Base-by-base conservation (phyloP, 2,797 vertebrate species). In the Sebastes kiyomatsui region DNA sequence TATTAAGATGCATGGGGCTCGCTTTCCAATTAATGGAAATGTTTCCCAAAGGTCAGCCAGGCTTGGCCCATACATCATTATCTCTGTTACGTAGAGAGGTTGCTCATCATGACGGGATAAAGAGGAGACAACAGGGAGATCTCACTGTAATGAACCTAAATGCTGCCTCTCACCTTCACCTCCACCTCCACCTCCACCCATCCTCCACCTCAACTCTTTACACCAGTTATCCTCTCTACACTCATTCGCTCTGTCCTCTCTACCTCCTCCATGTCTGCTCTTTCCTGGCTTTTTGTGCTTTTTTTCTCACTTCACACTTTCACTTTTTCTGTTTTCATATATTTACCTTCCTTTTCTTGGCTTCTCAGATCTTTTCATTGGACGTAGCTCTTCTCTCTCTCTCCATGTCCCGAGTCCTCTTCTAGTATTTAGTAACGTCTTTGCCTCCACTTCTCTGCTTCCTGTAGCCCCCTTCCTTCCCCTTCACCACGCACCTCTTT, bases 71-170 rank as follows among this genome's bases (percentile, higher is more conserved):
- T 87, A 76, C 81, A 84, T 90, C 87, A 90, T 92, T 90, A 89
- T 83, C 52, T 75, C 59, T 64, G 81, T 83, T 78, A 62, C 67
- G 54, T 62, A 54, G 77, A 83, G 85, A 77, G 67, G 69, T 75
- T 56, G 77, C 82, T 92, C 86, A 83, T 90, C 87, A 91, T 68
- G 80, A 82, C 38, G 22, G 75, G 82, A 79, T 87, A 61, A 89
- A 88, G 70, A 81, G 87, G 56, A 62, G 72, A 75, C 79, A 84
- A 83, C 80, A 79, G 59, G 35, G 74, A 80, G 87, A 84, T 84
- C 72, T 84, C 59, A 62, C 72, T 77, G 69, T 90, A 92, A 91
- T 90, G 90, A 90, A 89, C 75, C 81, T 75, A 73, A 91, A 73
- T 56, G 79, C 66, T 84, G 23, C 67, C 67, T 71, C 58, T 91